Base-by-base conservation (phyloP, 1,140 invertebrate species). In the Triops cancriformis region DNA sequence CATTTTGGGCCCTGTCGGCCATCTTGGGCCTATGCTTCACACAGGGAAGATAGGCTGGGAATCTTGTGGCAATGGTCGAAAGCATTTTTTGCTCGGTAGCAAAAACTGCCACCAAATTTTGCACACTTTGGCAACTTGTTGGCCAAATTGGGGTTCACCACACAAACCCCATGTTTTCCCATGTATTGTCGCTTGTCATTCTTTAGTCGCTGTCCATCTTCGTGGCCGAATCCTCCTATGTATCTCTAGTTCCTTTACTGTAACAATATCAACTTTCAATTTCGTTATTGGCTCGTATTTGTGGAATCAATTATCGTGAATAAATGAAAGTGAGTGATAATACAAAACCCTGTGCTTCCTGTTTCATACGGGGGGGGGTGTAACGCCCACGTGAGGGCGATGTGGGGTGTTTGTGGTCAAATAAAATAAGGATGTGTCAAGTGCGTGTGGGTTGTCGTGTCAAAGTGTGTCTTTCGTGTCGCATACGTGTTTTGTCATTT, bases 71-170 rank as follows among this genome's bases (percentile, higher is more conserved):
- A n/a, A 64, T 18, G 31, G 31, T 64, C 14, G 23, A 23, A 64
- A 18, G n/a, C 51, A n/a, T 64, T 64, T 64, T 64, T 64, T 64
- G 51, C 51, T 64, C 51, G 14, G 51, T 23, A 64, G 51, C 51
- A 64, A 64, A 64, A 64, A 64, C 51, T 18, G 51, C 51, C 14
- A 64, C 3, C 14, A 64, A 64, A n/a, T 64, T 23, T 18, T 23
- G 18, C 14, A 64, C 51, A 64, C 14, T 64, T 64, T 64, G 4
- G 51, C 51, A 18, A 64, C 51, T 64, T 64, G 51, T 64, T 64
- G 51, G 51, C 23, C 51, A 64, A 64, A 64, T 18, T 64, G 51
- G 51, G 51, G 51, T 64, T 64, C 51, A 64, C 51, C 51, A 64
- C 51, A 64, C 51, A 64, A 64, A 64, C 51, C 51, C 18, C 51